phyloP scores from a whole-genome alignment of 1,140 invertebrate species.

The Ephestia elutella region DNA sequence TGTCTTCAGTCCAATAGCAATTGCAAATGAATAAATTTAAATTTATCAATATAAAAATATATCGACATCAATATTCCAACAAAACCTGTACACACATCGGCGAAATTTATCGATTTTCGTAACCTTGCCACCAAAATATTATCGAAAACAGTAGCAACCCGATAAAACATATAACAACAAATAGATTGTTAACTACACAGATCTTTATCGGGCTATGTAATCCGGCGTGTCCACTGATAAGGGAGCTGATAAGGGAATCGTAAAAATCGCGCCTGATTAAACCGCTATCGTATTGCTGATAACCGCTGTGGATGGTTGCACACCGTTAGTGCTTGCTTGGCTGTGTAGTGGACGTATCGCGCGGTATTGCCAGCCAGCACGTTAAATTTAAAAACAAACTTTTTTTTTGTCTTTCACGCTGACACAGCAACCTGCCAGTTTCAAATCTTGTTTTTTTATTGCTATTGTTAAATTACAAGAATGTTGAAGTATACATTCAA shows the following conservation, averaged over 20 bases:
- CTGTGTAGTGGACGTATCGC: slow-evolving; percentile 6
- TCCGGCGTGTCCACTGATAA: slow-evolving; percentile 65
- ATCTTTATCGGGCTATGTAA: slow-evolving; percentile 61
- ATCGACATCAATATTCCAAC: background rate
- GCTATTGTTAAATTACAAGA: too few relatives aligned
- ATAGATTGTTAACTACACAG: slow-evolving; percentile 31
- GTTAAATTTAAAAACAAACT: background rate
- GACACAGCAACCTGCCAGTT: too few relatives aligned
- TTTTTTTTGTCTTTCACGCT: background rate
- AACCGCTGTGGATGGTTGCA: slow-evolving; percentile 4
- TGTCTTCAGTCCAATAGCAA: background rate
- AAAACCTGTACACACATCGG: background rate
- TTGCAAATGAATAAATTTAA: too few relatives aligned
- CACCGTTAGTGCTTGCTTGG: slow-evolving; percentile 25
- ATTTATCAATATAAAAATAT: background rate
- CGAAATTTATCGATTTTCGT: background rate
- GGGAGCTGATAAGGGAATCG: slow-evolving; percentile 55
- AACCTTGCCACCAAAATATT: background rate
- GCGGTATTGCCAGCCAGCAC: background rate
- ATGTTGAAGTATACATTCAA: too few relatives aligned
- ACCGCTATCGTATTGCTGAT: slow-evolving; percentile 33
- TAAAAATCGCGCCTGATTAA: slow-evolving; percentile 67
- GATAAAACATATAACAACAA: slow-evolving; percentile 5
- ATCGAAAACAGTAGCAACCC: background rate
- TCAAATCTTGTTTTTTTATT: too few relatives aligned